Percentiles rank a stretch among this genome's conserved stretches.
phyloP scores from a whole-genome alignment of 2,113 vertebrate species.

The Tetrao urogallus region DNA sequence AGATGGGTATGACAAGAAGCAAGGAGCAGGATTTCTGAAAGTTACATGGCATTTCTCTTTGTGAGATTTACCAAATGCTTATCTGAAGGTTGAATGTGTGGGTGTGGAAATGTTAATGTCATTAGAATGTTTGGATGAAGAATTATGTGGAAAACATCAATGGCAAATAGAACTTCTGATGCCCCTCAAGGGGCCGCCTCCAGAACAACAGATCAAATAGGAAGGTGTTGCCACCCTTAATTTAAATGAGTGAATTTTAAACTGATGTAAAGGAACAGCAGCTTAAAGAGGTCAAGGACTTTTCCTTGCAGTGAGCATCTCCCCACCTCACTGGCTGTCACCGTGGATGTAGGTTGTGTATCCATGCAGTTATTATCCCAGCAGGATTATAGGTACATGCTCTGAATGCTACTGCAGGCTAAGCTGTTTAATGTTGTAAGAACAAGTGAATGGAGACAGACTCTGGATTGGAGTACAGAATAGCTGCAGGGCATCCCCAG shows the following conservation, averaged over 20 bases:
- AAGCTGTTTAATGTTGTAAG: neutral
- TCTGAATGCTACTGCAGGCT: neutral
- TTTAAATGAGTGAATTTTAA: conserved; percentile 22
- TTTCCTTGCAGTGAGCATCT: neutral
- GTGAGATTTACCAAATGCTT: neutral
- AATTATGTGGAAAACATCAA: neutral
- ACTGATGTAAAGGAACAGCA: conserved; percentile 1
- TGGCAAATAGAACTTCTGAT: neutral
- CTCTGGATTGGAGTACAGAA: neutral
- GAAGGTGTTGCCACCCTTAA: conserved; percentile 35
- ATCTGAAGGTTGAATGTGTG: neutral
- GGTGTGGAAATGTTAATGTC: conserved; percentile 25
- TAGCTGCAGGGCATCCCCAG: neutral
- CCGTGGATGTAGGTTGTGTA: conserved; percentile 22
- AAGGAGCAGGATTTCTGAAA: conserved; percentile 20
- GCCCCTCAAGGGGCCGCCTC: neutral
- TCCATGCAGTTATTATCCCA: conserved; percentile 2
- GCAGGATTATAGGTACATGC: conserved; percentile 25
- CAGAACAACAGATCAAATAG: neutral
- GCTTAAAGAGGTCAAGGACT: conserved; percentile 58
- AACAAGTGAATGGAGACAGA: neutral
- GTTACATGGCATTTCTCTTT: neutral
- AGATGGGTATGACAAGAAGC: neutral
- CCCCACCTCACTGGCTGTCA: neutral
- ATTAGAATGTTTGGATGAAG: neutral